These are phyloP conservation scores for Bellardia pandia DNA, from an alignment of 2,888 invertebrate genomes.

Conservation along the genomic window DNA sequence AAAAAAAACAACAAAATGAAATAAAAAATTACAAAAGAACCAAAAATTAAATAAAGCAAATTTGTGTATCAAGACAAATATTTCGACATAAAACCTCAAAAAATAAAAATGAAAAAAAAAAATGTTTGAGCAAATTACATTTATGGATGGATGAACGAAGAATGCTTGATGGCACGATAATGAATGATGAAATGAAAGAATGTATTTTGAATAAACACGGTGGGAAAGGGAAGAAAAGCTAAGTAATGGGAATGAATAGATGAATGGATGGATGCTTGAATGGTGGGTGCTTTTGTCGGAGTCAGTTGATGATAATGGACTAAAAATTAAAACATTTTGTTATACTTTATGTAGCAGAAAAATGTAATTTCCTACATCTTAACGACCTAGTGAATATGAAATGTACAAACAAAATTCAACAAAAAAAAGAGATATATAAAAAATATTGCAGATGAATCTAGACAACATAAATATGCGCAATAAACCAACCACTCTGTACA, in stretches of 20 bases:
- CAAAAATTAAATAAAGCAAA: slow-evolving; percentile 47
- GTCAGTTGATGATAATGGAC: slow-evolving; percentile 51
- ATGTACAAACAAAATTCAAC: neutral
- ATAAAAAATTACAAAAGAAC: slow-evolving; percentile 76
- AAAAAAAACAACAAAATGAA: slow-evolving; percentile 63
- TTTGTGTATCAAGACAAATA: slow-evolving; percentile 46
- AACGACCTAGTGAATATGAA: slow-evolving; percentile 49
- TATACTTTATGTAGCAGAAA: slow-evolving; percentile 80
- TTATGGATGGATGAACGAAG: slow-evolving; percentile 33
- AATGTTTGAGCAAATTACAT: slow-evolving; percentile 48
- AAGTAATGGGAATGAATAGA: slow-evolving; percentile 24
- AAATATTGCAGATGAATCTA: slow-evolving; percentile 33
- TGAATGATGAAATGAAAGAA: slow-evolving; percentile 13
- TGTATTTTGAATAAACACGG: neutral
- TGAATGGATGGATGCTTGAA: slow-evolving; percentile 28
- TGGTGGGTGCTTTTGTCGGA: neutral
- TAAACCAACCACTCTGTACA: slow-evolving; percentile 28
- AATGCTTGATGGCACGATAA: slow-evolving; percentile 11
- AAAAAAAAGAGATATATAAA: slow-evolving; percentile 5
- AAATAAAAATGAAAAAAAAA: neutral
- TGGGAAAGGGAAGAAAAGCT: neutral
- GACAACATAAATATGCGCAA: slow-evolving; percentile 31
- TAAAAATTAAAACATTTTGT: slow-evolving; percentile 72
- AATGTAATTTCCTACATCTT: slow-evolving; percentile 79
- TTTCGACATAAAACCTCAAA: slow-evolving; percentile 54